Evolutionary conservation across 2,113 vertebrate genomes (phyloP).

Genomic region (Embiotoca jacksoni): DNA sequence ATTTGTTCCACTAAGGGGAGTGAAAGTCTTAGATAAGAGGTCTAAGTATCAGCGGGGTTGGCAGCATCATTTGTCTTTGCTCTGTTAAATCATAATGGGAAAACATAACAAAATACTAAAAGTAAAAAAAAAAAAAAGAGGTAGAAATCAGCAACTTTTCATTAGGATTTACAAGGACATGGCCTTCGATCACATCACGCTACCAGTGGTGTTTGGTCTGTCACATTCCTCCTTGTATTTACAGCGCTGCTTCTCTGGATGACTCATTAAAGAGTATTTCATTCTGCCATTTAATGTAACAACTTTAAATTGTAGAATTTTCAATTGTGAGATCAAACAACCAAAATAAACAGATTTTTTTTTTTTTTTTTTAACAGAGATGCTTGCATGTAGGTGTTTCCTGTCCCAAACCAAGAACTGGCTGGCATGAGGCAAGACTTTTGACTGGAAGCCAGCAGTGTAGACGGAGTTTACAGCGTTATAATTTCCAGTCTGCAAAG

Average conservation of each 20-base stretch:
- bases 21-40: conserved; percentile 71
- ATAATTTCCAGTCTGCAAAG: background rate
- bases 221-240: background rate
- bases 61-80: conserved; percentile 66
- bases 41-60: conserved; percentile 64
- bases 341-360: conserved; percentile 26
- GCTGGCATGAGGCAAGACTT: background rate
- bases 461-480: conserved; percentile 24
- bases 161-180: conserved; percentile 41
- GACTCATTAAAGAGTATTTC: conserved; percentile 3
- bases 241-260: background rate
- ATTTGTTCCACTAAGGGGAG: conserved; percentile 73
- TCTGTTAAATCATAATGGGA: conserved; percentile 74
- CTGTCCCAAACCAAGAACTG: conserved; percentile 15
- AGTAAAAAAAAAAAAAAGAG: conserved; percentile 26
- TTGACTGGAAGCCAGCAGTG: conserved; percentile 41
- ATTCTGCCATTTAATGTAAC: background rate
- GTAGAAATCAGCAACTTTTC: conserved; percentile 39
- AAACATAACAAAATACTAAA: conserved; percentile 40
- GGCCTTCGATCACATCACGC: background rate
- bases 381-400: conserved; percentile 41
- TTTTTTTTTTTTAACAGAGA: background rate
- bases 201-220: background rate
- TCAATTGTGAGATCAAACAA: conserved; percentile 3
- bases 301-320: background rate